These are phyloP conservation scores for Pristionchus arcanus DNA, from an alignment of 2,888 invertebrate genomes.

Conservation along the genomic window DNA sequence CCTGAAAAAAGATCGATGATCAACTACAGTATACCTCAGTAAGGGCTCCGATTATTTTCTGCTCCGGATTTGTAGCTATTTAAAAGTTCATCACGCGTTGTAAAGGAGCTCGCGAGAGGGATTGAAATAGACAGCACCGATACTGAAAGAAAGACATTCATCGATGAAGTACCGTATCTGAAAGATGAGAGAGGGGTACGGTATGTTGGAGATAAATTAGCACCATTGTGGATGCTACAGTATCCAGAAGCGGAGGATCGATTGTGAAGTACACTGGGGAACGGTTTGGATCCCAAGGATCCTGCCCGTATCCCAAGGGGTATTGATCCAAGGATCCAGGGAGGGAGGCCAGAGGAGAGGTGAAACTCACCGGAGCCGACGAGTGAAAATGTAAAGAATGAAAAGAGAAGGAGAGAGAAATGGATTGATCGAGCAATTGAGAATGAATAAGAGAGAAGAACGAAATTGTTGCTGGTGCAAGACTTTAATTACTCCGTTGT, in stretches of 20 bases:
- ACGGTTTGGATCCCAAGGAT: neutral
- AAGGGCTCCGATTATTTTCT: neutral
- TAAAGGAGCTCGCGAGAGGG: neutral
- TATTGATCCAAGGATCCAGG: neutral
- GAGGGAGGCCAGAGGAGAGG: neutral
- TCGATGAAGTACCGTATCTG: slow-evolving; percentile 11
- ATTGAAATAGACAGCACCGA: too few species aligned
- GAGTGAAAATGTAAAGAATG: neutral
- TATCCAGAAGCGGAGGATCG: neutral
- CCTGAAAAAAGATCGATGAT: neutral
- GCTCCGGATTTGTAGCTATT: neutral
- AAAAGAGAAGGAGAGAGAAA: neutral
- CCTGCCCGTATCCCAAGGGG: neutral
- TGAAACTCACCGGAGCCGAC: neutral
- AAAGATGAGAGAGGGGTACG: neutral
- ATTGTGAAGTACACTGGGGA: neutral
- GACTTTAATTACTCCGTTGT: neutral
- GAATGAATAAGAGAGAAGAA: neutral
- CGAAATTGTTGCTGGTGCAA: too few species aligned
- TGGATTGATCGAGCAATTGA: neutral
- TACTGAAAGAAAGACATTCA: neutral
- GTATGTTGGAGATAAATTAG: neutral
- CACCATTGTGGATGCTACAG: neutral
- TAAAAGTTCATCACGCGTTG: neutral
- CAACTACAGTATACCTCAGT: neutral